A percentile compares a stretch with the other conserved stretches of the same genome.
Conservation (phyloP, 2,888 invertebrate genomes). For the Choristoneura rosaceana region DNA sequence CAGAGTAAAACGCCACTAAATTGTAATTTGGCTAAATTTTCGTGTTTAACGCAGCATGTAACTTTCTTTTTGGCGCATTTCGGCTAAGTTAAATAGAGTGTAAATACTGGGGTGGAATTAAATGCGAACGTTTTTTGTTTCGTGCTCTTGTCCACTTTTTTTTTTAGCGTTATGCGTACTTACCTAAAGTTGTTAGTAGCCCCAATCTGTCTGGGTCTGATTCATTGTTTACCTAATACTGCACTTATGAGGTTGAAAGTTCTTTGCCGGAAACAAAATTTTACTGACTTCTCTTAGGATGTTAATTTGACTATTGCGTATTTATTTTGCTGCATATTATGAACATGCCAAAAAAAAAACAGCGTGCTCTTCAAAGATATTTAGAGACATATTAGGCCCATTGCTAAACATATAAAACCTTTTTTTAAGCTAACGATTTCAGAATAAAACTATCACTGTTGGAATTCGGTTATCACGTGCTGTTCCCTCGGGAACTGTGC, state of each 20-base stretch:
- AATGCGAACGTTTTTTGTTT: slow-evolving; percentile 11
- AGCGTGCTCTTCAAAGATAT: no score
- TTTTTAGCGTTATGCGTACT: neutral
- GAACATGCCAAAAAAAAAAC: no score
- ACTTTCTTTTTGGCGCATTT: slow-evolving; percentile 75
- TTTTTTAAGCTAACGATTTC: no score
- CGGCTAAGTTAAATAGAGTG: slow-evolving; percentile 77
- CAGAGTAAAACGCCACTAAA: slow-evolving; percentile 79
- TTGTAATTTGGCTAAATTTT: slow-evolving; percentile 77
- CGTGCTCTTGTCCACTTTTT: neutral
- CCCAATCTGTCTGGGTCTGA: neutral
- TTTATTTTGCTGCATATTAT: no score
- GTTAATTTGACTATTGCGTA: no score
- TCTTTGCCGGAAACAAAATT: no score
- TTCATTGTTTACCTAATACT: neutral
- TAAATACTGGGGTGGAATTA: slow-evolving; percentile 59
- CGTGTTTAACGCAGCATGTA: slow-evolving; percentile 76
- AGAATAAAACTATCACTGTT: no score
- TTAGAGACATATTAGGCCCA: no score
- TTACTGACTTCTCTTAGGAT: no score
- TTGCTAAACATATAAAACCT: no score
- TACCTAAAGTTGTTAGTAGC: neutral
- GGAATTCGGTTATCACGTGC: no score
- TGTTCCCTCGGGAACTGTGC: no score
- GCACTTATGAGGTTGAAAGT: neutral